Percentiles rank a stretch among this genome's conserved stretches.
Conservation (phyloP, 2,797 vertebrate genomes). For the Rhinophrynus dorsalis region DNA sequence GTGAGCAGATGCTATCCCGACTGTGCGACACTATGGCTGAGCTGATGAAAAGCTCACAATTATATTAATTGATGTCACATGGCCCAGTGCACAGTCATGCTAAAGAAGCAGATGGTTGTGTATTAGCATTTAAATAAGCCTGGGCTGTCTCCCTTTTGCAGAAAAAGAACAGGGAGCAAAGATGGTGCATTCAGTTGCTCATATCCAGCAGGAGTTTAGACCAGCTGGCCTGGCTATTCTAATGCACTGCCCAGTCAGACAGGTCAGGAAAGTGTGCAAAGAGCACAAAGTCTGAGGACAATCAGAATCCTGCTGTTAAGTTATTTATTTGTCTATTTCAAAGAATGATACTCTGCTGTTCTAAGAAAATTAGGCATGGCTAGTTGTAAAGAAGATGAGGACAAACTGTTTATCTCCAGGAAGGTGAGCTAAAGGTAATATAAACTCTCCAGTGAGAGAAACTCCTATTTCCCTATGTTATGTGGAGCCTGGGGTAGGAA, state of each 20-base stretch:
- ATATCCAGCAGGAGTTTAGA: background rate
- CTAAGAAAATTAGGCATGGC: too few relatives aligned
- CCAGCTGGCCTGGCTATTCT: background rate
- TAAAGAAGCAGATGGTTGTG: slow-evolving; percentile 57
- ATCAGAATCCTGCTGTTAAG: background rate
- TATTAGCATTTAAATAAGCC: slow-evolving; percentile 58
- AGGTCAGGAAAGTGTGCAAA: background rate
- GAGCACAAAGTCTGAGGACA: background rate
- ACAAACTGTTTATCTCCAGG: too few relatives aligned
- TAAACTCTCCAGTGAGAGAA: too few relatives aligned
- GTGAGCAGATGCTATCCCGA: slow-evolving; percentile 50
- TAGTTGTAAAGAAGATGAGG: too few relatives aligned
- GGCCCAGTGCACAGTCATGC: slow-evolving; percentile 31
- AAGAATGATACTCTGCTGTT: too few relatives aligned
- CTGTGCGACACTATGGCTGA: slow-evolving; percentile 47
- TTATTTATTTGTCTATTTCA: too few relatives aligned
- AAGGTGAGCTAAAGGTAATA: too few relatives aligned
- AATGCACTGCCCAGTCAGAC: background rate
- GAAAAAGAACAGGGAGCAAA: slow-evolving; percentile 17
- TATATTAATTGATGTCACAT: slow-evolving; percentile 51
- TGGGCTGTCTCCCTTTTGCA: slow-evolving; percentile 22
- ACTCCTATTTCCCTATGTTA: too few relatives aligned
- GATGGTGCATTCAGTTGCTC: slow-evolving; percentile 10
- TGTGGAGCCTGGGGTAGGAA: too few relatives aligned
- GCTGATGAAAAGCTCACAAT: slow-evolving; percentile 56